Conservation (phyloP, 2,113 vertebrate species). For the Lipophrys pholis region DNA sequence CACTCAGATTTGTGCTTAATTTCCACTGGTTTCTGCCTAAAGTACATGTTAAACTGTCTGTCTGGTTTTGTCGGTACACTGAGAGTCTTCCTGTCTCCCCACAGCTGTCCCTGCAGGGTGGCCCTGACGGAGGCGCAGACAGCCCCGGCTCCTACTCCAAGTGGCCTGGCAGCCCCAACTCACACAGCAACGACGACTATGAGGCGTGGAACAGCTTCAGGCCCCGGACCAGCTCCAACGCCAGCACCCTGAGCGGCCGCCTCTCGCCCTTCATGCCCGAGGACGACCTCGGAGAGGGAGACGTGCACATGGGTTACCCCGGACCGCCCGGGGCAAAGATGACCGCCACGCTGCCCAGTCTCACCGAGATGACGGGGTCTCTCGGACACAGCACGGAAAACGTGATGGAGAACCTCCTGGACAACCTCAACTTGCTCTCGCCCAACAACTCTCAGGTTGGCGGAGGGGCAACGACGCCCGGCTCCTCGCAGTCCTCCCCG, state of each 20-base stretch:
- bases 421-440: constrained; percentile 96
- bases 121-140: constrained; percentile 91
- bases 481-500: constrained; percentile 92
- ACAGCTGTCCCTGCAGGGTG: constrained; percentile 89
- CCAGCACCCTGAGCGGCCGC: constrained; percentile 94
- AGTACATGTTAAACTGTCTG: constrained; percentile 3
- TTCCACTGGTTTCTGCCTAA: background rate
- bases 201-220: constrained; percentile 96
- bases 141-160: constrained; percentile 94
- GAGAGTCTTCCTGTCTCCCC: constrained; percentile 35
- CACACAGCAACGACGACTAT: constrained; percentile 97
- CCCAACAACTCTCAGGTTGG: constrained; percentile 88
- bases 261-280: constrained; percentile 96
- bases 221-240: constrained; percentile 95
- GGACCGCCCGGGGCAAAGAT: constrained; percentile 89
- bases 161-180: constrained; percentile 97
- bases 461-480: constrained; percentile 80
- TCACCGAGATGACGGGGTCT: constrained; percentile 92
- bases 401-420: constrained; percentile 96
- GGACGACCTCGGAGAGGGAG: constrained; percentile 92
- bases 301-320: constrained; percentile 93
- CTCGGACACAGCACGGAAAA: constrained; percentile 90
- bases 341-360: constrained; percentile 94
- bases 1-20: background rate
- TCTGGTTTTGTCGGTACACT: background rate